phyloP scores from a whole-genome alignment of 1,140 invertebrate species.

The Gonioctena quinquepunctata region DNA sequence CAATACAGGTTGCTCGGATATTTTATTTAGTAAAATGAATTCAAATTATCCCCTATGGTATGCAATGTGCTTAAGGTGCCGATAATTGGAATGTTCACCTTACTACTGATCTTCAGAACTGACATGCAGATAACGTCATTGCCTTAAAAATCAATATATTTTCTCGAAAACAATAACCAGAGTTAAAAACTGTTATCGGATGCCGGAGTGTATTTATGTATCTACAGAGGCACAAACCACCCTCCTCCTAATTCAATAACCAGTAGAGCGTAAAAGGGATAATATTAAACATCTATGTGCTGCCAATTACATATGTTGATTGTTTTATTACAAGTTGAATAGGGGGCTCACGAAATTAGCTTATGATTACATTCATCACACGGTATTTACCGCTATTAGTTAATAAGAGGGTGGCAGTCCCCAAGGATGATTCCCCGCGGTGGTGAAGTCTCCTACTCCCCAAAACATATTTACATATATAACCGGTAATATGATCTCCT shows the following conservation, averaged over 20 bases:
- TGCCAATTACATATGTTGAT: constrained; percentile 51
- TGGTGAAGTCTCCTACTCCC: constrained; percentile 26
- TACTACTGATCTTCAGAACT: too few relatives aligned
- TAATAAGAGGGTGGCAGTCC: constrained; percentile 48
- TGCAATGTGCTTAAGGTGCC: too few relatives aligned
- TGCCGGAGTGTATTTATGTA: background rate
- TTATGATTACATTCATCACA: constrained; percentile 55
- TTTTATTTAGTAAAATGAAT: too few relatives aligned
- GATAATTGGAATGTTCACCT: too few relatives aligned
- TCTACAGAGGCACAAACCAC: background rate
- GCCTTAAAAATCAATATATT: background rate
- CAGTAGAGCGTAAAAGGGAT: constrained; percentile 36
- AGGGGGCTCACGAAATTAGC: constrained; percentile 49
- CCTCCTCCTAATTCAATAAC: constrained; percentile 35
- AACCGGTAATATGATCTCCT: constrained; percentile 50
- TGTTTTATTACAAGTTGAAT: constrained; percentile 51
- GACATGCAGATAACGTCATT: background rate
- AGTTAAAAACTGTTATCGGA: background rate
- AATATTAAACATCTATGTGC: constrained; percentile 43
- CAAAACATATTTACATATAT: constrained; percentile 52
- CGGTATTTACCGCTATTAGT: constrained; percentile 55
- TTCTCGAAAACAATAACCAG: background rate
- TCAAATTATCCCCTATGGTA: too few relatives aligned
- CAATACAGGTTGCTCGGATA: too few relatives aligned
- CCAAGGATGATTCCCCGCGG: constrained; percentile 33